Conservation (phyloP, 1,140 invertebrate genomes). For the Drosophila subobscura region DNA sequence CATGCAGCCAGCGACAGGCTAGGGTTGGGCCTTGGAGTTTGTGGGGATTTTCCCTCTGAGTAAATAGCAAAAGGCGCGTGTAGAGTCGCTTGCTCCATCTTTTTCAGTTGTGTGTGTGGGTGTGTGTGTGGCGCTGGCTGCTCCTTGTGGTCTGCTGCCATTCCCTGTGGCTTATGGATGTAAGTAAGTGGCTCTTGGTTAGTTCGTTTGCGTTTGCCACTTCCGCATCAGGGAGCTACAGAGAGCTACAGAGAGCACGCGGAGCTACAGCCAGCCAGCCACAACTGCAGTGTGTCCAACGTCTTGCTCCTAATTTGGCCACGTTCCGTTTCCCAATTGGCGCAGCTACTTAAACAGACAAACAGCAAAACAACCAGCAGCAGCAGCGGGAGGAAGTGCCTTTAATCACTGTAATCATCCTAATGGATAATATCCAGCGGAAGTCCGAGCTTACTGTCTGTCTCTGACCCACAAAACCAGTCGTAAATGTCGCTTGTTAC, state of each 20-base stretch:
- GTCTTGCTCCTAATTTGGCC: conserved; percentile 65
- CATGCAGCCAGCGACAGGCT: background rate
- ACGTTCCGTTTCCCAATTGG: conserved; percentile 69
- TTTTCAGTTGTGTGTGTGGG: background rate
- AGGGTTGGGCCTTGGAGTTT: no score
- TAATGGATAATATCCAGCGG: conserved; percentile 47
- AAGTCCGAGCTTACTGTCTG: conserved; percentile 24
- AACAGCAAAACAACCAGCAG: conserved; percentile 19
- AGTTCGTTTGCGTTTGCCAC: conserved; percentile 75
- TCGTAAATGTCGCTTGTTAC: conserved; percentile 30
- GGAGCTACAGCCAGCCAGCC: background rate
- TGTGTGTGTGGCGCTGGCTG: conserved; percentile 6
- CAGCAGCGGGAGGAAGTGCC: background rate
- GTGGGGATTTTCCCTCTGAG: conserved; percentile 63
- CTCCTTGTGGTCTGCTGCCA: conserved; percentile 2
- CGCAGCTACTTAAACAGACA: conserved; percentile 57
- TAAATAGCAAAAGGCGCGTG: conserved; percentile 79
- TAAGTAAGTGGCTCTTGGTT: conserved; percentile 81
- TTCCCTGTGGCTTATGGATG: conserved; percentile 69
- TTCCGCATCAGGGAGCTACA: conserved; percentile 53
- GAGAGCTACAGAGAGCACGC: no score
- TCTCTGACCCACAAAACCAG: conserved; percentile 11
- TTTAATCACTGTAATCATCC: conserved; percentile 49
- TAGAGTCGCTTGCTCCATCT: conserved; percentile 31
- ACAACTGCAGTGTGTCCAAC: conserved; percentile 48